Conservation (phyloP, 2,797 vertebrate genomes). For the Sebastes iracundus region DNA sequence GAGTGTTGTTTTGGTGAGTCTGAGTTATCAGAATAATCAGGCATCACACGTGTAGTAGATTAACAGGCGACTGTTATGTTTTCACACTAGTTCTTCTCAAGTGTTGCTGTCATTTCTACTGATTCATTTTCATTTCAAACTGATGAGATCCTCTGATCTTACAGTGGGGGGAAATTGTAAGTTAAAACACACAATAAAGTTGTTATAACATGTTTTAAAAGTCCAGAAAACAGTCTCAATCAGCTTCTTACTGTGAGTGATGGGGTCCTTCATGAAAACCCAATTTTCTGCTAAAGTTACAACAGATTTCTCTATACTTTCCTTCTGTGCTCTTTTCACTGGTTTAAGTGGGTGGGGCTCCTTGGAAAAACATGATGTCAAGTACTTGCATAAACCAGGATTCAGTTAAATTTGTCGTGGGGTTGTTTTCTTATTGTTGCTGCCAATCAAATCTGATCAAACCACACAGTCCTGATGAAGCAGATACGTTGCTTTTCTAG, state of each 20-base stretch:
- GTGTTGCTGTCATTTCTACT: background rate
- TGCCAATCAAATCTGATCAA: background rate
- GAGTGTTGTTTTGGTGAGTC: slow-evolving; percentile 34
- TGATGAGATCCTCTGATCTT: background rate
- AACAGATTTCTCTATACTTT: background rate
- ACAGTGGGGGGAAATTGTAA: background rate
- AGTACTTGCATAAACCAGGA: background rate
- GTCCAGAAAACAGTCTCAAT: background rate
- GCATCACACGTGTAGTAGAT: slow-evolving; percentile 4
- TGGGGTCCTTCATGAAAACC: background rate
- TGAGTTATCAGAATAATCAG: slow-evolving; percentile 19
- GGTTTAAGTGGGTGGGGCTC: background rate
- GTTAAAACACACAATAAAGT: background rate
- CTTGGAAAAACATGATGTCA: background rate
- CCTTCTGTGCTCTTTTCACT: background rate
- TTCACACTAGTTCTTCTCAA: background rate
- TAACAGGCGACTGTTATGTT: background rate
- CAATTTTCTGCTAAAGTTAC: background rate
- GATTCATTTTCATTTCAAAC: background rate
- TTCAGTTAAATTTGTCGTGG: background rate
- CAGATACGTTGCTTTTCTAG: background rate
- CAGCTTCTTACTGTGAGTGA: background rate
- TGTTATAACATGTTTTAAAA: background rate
- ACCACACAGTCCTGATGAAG: background rate
- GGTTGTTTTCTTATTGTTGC: background rate